Conservation (phyloP, 2,797 vertebrate species). For the Thamnophis elegans region DNA sequence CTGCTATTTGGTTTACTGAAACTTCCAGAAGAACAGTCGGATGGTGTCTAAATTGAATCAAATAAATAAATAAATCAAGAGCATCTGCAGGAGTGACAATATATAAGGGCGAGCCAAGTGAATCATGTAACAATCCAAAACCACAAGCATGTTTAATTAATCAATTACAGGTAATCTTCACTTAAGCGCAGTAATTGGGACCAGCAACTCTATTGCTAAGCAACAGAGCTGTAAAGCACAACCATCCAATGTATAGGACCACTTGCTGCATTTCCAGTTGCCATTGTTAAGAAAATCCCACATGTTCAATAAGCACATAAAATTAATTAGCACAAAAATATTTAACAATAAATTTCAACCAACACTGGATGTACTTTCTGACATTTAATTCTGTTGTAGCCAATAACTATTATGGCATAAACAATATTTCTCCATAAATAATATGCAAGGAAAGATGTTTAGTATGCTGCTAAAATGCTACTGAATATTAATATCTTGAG, state of each 20-base stretch:
- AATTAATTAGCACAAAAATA: constrained; percentile 32
- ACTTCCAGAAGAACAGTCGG: background rate
- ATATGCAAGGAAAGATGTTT: background rate
- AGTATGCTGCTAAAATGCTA: background rate
- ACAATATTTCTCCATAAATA: background rate
- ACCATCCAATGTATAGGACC: background rate
- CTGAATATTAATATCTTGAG: background rate
- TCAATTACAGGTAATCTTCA: background rate
- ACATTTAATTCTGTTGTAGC: constrained; percentile 16
- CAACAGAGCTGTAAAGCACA: background rate
- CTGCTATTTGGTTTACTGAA: background rate
- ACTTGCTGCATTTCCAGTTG: background rate
- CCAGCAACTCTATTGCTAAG: background rate
- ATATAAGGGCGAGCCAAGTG: background rate
- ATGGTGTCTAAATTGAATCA: background rate
- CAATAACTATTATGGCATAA: background rate
- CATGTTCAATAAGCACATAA: background rate
- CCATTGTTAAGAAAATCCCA: background rate
- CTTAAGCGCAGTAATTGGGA: background rate
- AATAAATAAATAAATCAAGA: background rate
- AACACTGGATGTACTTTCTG: constrained; percentile 24
- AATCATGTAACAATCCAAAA: background rate
- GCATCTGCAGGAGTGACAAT: background rate
- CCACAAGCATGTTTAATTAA: background rate
- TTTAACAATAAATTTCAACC: constrained; percentile 36